Evolutionary conservation across 2,113 vertebrate genomes (phyloP).

Genomic region (Chinchilla lanigera): DNA sequence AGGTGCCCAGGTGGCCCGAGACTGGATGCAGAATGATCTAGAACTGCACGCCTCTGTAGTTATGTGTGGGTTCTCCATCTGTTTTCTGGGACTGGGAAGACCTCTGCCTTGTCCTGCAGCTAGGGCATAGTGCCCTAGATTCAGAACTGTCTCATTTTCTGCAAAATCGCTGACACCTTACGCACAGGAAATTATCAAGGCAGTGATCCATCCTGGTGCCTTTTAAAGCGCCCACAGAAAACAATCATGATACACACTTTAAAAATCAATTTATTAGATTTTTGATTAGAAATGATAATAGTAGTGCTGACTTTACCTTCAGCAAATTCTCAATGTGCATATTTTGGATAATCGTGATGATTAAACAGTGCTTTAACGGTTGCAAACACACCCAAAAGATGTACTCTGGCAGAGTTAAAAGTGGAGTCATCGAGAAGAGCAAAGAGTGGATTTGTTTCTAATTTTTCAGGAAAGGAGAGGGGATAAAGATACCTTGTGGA

Average conservation of each 20-base stretch:
- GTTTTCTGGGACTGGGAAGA: background rate
- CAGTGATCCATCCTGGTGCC: slow-evolving; percentile 37
- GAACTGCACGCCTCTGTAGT: slow-evolving; percentile 20
- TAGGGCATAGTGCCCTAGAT: rapidly evolving
- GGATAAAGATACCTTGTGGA: background rate
- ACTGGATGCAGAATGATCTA: slow-evolving; percentile 62
- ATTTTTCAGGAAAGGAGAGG: background rate
- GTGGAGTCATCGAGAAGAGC: background rate
- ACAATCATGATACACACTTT: background rate
- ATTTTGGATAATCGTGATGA: background rate
- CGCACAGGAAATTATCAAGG: slow-evolving; percentile 69
- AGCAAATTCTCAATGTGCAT: background rate
- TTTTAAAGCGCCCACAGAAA: slow-evolving; percentile 61
- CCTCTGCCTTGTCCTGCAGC: background rate
- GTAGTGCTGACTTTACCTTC: background rate
- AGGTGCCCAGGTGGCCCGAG: background rate
- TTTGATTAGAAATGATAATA: background rate
- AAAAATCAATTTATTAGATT: background rate
- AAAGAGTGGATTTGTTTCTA: background rate
- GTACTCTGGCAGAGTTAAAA: background rate
- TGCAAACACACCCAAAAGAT: background rate
- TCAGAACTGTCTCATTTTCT: background rate
- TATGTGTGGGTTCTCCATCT: slow-evolving; percentile 32
- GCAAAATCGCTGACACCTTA: background rate
- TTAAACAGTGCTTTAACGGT: background rate